These are phyloP conservation scores for Caenorhabditis sp. DNA, from an alignment of 2,888 invertebrate genomes.

Conservation along the genomic window DNA sequence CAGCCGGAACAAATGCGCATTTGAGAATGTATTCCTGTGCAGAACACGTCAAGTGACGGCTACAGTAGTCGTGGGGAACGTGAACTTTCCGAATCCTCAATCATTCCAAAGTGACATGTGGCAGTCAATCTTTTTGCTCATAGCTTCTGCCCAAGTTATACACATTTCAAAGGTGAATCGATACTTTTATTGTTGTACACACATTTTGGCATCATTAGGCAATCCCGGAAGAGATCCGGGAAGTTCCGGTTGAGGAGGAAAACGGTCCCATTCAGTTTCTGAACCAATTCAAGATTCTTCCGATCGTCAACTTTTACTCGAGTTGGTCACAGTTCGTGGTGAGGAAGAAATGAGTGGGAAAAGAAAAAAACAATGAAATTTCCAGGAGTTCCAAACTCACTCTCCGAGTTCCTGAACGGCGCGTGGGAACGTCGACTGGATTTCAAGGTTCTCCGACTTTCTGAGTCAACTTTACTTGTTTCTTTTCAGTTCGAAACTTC, in stretches of 20 bases:
- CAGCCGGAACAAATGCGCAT: no score
- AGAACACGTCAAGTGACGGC: no score
- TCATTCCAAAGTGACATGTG: no score
- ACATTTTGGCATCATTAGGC: neutral
- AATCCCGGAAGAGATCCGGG: neutral
- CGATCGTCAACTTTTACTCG: neutral
- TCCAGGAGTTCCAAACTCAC: conserved; percentile 1
- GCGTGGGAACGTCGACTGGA: conserved; percentile 13
- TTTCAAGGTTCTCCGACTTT: neutral
- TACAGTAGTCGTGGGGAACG: no score
- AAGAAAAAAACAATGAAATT: neutral
- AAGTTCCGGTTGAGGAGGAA: no score
- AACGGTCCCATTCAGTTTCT: neutral
- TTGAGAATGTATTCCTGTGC: no score
- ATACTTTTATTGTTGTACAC: no score
- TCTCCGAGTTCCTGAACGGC: neutral
- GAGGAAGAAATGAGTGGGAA: neutral
- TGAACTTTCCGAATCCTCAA: no score
- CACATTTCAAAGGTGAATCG: no score
- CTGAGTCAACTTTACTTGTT: neutral
- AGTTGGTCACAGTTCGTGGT: neutral
- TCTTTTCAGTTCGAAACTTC: no score
- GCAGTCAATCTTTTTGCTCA: no score
- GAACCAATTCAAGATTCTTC: neutral
- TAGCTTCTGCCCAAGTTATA: no score